Percentiles rank a stretch among this genome's conserved stretches.
phyloP scores from a whole-genome alignment of 2,113 vertebrate genomes.

The Carollia perspicillata region DNA sequence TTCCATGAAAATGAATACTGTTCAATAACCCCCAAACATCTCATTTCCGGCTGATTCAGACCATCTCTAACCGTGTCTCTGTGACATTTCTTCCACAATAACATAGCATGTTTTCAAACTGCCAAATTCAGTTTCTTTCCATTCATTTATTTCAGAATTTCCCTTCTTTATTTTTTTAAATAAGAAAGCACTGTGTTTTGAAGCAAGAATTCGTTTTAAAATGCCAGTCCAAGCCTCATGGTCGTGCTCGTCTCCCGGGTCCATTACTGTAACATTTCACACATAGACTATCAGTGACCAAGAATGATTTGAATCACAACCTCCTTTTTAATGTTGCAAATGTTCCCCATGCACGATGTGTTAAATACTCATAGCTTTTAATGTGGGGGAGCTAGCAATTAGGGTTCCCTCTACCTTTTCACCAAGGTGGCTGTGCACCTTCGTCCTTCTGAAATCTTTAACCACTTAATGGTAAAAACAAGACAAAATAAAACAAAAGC shows the following conservation, averaged over 20 bases:
- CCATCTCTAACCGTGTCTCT: neutral
- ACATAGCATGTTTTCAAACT: neutral
- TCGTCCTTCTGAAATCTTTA: neutral
- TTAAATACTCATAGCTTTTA: constrained; percentile 15
- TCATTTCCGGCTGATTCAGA: constrained; percentile 42
- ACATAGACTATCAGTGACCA: neutral
- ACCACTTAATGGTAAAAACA: neutral
- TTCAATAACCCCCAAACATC: constrained; percentile 29
- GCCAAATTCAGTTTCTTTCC: neutral
- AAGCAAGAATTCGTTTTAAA: constrained; percentile 8
- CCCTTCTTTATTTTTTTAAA: neutral
- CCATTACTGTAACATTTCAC: neutral
- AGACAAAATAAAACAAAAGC: neutral
- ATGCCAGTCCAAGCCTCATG: neutral
- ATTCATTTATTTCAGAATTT: neutral
- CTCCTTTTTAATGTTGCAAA: neutral
- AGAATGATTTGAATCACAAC: neutral
- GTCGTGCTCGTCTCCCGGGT: neutral
- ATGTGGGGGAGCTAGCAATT: neutral
- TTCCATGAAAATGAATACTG: constrained; percentile 40
- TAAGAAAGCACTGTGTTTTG: neutral
- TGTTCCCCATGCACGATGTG: neutral
- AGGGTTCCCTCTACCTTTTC: neutral
- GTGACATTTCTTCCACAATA: neutral
- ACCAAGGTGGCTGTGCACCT: neutral